Evolutionary conservation across 2,113 vertebrate species (phyloP), one percentile per base, ranked within the genome.

Genomic region (Copsychus sechellarum): DNA sequence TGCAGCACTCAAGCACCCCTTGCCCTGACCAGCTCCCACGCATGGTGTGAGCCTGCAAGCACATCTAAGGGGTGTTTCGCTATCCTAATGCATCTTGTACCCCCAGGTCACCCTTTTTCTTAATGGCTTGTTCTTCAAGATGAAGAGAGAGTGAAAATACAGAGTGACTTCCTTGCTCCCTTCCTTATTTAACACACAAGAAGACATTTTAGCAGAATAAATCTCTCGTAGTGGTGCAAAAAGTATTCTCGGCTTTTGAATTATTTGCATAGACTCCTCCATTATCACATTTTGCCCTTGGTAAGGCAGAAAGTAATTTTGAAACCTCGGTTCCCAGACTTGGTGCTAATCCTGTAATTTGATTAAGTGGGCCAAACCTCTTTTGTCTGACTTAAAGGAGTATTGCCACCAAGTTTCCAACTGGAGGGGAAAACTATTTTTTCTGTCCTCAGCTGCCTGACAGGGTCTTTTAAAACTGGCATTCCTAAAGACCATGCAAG

Each of bases 391-490:
- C 73, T 95, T 72, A 70, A 84, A 77, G 73, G 71, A 95, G 94
- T 95, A 93, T 51, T 94, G 91, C 48, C 86, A 97, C 81, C 82
- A 85, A 94, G 47, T 83, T 87, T 85, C 73, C 73, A 90, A 31
- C 88, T 93, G 96, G 86, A 96, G 43, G 21, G 19, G 42, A 53
- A 93, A 86, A 18, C 25, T 88, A 83, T 92, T 85, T 93, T 56
- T 78, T n/a, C 50, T 81, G 18, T 86, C 86, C 45, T 81, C 79
- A 70, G 61, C 56, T 90, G 83, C 73, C 81, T 90, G 65, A 91
- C 57, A 58, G 57, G 54, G 42, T 74, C 76, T 82, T 93, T 91
- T 51, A 77, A 62, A 79, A 50, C 36, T 43, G 51, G 36, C 71
- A 53, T 93, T 92, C 78, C 82, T 80, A 60, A 87, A 69, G 81